These are phyloP conservation scores for Ecdyonurus torrentis DNA, from an alignment of 2,888 invertebrate species.

Conservation along the genomic window DNA sequence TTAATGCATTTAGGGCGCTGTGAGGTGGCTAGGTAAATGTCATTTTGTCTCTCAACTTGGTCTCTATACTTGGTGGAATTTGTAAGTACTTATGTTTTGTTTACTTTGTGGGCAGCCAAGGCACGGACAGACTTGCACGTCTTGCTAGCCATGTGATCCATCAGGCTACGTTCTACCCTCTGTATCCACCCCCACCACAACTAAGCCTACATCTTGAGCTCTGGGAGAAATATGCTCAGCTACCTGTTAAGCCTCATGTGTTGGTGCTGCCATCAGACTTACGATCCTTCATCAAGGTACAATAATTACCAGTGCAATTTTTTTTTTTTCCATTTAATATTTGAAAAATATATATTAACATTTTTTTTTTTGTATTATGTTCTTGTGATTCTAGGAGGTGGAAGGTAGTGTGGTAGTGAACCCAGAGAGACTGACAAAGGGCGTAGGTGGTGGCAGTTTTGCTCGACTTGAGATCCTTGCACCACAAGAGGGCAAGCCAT, in stretches of 20 bases:
- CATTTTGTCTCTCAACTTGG: neutral
- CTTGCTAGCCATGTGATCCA: slow-evolving; percentile 53
- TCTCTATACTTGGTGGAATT: neutral
- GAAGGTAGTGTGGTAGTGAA: slow-evolving; percentile 67
- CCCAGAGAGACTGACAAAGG: slow-evolving; percentile 67
- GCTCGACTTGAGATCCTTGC: slow-evolving; percentile 43
- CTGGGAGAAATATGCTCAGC: slow-evolving; percentile 50
- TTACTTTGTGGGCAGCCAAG: slow-evolving; percentile 29
- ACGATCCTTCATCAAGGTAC: slow-evolving; percentile 62
- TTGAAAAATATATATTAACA: neutral
- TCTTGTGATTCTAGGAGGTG: slow-evolving; percentile 49
- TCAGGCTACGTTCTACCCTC: slow-evolving; percentile 68
- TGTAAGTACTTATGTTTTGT: too few relatives aligned
- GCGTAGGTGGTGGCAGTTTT: slow-evolving; percentile 57
- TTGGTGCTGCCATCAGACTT: slow-evolving; percentile 73
- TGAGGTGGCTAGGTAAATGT: slow-evolving; percentile 32
- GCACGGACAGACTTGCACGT: slow-evolving; percentile 52
- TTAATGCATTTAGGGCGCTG: slow-evolving; percentile 53
- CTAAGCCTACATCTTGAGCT: slow-evolving; percentile 51
- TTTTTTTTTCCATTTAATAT: neutral
- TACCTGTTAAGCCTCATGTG: slow-evolving; percentile 61
- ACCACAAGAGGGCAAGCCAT: slow-evolving; percentile 21
- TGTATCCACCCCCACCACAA: slow-evolving; percentile 53
- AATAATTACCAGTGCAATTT: slow-evolving; percentile 9
- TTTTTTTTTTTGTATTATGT: slow-evolving; percentile 6